Percentiles rank a stretch among this genome's conserved stretches.
Conservation (phyloP, 2,797 vertebrate species). For the Staurois parvus region DNA sequence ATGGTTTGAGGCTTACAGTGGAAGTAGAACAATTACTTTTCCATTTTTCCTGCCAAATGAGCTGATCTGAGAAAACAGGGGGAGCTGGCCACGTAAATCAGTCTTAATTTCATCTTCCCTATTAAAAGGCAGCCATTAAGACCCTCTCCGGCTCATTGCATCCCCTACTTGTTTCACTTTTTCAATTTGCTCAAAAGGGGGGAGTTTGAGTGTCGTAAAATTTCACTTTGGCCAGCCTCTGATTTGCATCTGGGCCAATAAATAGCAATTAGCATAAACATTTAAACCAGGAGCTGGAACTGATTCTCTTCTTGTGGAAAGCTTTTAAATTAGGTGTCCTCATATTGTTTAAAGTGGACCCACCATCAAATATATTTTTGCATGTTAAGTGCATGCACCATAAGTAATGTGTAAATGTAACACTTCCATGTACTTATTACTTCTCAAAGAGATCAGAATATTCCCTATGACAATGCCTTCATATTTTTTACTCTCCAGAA, state of each 20-base stretch:
- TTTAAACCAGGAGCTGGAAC: slow-evolving; percentile 99
- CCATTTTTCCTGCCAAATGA: slow-evolving; percentile 92
- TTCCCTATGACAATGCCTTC: too few relatives aligned
- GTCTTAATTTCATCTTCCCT: slow-evolving; percentile 99
- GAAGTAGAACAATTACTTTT: slow-evolving; percentile 93
- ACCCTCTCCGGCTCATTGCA: slow-evolving; percentile 99
- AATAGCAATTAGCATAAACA: slow-evolving; percentile 99
- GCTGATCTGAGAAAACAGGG: slow-evolving; percentile 94
- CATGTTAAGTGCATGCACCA: too few relatives aligned
- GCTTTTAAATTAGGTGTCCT: slow-evolving; percentile 93
- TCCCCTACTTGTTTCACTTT: slow-evolving; percentile 99
- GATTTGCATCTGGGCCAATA: slow-evolving; percentile 99
- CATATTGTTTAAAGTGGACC: slow-evolving; percentile 74
- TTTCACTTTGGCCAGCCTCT: slow-evolving; percentile 99
- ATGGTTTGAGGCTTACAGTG: slow-evolving; percentile 86
- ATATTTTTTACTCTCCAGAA: too few relatives aligned
- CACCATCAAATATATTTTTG: too few relatives aligned
- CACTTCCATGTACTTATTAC: too few relatives aligned
- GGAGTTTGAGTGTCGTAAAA: slow-evolving; percentile 99
- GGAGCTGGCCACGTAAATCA: slow-evolving; percentile 98
- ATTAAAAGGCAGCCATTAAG: slow-evolving; percentile 99
- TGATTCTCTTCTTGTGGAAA: slow-evolving; percentile 97
- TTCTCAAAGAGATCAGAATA: too few relatives aligned
- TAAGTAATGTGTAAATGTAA: too few relatives aligned
- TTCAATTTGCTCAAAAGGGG: slow-evolving; percentile 99